Conservation (phyloP, 2,797 vertebrate species). For the Sebastes flavidus region DNA sequence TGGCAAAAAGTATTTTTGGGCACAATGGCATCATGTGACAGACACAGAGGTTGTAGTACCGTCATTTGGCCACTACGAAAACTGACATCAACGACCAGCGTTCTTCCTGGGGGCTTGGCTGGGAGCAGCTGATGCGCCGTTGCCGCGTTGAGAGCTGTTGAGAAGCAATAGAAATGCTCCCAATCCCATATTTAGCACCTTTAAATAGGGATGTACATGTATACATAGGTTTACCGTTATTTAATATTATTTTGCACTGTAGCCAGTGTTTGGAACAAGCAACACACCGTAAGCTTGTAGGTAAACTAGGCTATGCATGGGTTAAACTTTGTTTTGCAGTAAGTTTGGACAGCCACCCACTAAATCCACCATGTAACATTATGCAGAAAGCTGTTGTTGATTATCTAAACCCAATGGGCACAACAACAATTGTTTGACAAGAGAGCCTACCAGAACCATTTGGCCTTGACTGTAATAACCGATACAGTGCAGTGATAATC, state of each 20-base stretch:
- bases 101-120: too few species aligned
- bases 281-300: background rate
- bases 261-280: background rate
- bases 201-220: background rate
- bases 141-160: too few species aligned
- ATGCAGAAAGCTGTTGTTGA: background rate
- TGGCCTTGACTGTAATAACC: background rate
- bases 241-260: background rate
- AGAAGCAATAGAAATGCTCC: too few species aligned
- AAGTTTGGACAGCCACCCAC: background rate
- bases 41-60: too few species aligned
- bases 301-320: background rate
- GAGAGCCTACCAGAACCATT: background rate
- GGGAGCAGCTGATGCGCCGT: too few species aligned
- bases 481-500: conserved; percentile 17
- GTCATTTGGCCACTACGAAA: too few species aligned
- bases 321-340: background rate
- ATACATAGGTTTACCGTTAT: background rate
- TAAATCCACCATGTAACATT: conserved; percentile 3
- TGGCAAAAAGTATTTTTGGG: too few species aligned
- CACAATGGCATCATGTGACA: too few species aligned
- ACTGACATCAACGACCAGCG: too few species aligned
- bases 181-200: too few species aligned
- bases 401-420: background rate
- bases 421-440: background rate